Conservation (phyloP, 2,888 invertebrate genomes). For the Hypomecis punctinalis region DNA sequence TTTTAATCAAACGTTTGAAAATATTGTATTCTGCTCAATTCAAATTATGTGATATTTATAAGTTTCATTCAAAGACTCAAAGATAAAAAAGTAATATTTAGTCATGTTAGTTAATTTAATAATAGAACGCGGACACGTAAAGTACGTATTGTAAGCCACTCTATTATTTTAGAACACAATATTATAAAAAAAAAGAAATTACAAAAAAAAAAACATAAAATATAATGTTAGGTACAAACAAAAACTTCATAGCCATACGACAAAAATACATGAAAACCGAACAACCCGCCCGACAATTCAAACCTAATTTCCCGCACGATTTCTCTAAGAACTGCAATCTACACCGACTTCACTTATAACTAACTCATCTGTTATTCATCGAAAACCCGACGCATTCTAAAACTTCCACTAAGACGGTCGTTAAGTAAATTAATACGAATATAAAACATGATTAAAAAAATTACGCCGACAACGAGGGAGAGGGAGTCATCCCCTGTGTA, state of each 20-base stretch:
- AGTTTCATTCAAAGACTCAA: too few species aligned
- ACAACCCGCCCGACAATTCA: conserved; percentile 37
- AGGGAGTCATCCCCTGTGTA: conserved; percentile 71
- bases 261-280: conserved; percentile 2
- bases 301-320: conserved; percentile 64
- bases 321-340: conserved; percentile 50
- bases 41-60: too few species aligned
- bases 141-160: too few species aligned
- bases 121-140: too few species aligned
- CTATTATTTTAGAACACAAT: too few species aligned
- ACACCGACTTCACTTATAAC: conserved; percentile 37
- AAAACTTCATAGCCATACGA: neutral
- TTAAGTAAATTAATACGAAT: conserved; percentile 84
- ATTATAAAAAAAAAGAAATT: too few species aligned
- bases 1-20: too few species aligned
- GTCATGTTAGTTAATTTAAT: too few species aligned
- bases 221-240: neutral
- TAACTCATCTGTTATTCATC: conserved; percentile 80
- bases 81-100: too few species aligned
- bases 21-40: too few species aligned
- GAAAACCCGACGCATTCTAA: conserved; percentile 74
- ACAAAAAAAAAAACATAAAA: too few species aligned
- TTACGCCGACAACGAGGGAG: conserved; percentile 72
- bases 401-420: conserved; percentile 72
- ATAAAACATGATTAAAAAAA: conserved; percentile 85